Evolutionary conservation across 2,797 vertebrate species (phyloP).

Genomic region (Sciaenops ocellatus): DNA sequence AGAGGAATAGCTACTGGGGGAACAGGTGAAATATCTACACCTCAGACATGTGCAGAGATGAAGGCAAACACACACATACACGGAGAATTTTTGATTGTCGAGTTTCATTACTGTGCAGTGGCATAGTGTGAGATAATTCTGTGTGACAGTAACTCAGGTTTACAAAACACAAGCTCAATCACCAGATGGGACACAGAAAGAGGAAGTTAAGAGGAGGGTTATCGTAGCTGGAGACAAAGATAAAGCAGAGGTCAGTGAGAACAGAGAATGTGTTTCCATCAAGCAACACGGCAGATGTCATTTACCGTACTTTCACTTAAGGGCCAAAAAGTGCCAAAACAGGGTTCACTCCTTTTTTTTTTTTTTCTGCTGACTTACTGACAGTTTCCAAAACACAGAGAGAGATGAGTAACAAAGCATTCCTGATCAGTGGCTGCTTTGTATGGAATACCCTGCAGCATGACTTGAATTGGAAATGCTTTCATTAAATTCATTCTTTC

Average conservation of each 20-base stretch:
- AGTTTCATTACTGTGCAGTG: slow-evolving; percentile 6
- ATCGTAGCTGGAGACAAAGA: slow-evolving; percentile 24
- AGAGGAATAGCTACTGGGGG: slow-evolving; percentile 14
- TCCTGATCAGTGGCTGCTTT: slow-evolving; percentile 22
- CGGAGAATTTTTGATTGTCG: slow-evolving; percentile 13
- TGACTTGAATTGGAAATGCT: slow-evolving; percentile 30
- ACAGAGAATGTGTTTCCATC: slow-evolving; percentile 22
- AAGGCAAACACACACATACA: slow-evolving; percentile 12
- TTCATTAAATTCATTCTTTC: slow-evolving; percentile 37
- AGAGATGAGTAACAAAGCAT: slow-evolving; percentile 37
- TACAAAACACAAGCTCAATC: slow-evolving; percentile 38
- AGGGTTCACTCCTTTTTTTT: slow-evolving; percentile 7
- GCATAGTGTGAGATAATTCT: slow-evolving; percentile 16
- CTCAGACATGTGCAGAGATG: slow-evolving; percentile 15
- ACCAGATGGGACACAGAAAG: slow-evolving; percentile 50
- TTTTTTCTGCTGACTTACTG: slow-evolving; percentile 41
- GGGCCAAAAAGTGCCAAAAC: slow-evolving; percentile 28
- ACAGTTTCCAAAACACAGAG: slow-evolving; percentile 41
- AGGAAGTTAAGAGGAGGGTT: slow-evolving; percentile 57
- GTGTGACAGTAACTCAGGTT: slow-evolving; percentile 42
- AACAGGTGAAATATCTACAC: slow-evolving; percentile 31
- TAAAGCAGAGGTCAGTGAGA: slow-evolving; percentile 34
- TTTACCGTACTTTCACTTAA: background rate
- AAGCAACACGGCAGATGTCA: background rate
- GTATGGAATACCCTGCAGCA: slow-evolving; percentile 44